Conservation (phyloP, 2,888 invertebrate genomes). For the Ichneumon xanthorius region DNA sequence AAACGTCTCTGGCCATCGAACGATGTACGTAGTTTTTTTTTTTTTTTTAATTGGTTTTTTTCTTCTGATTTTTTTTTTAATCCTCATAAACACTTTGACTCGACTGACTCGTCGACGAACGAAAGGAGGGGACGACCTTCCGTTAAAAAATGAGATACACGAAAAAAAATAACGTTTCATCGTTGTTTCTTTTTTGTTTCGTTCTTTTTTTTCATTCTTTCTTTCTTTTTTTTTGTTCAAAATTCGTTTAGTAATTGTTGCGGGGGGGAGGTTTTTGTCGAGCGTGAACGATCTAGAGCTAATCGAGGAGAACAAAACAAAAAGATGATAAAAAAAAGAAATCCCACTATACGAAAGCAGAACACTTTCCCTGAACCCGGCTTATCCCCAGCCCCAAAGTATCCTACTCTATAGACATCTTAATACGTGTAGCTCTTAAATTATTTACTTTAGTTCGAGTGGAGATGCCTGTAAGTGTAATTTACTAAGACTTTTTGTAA, state of each 20-base stretch:
- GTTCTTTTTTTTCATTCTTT: slow-evolving; percentile 33
- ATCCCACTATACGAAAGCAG: slow-evolving; percentile 71
- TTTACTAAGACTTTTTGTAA: slow-evolving; percentile 85
- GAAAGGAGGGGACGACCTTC: slow-evolving; percentile 5
- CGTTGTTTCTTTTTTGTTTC: slow-evolving; percentile 39
- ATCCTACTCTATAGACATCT: slow-evolving; percentile 84
- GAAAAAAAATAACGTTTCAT: slow-evolving; percentile 29
- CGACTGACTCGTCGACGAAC: slow-evolving; percentile 48
- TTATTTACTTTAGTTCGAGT: slow-evolving; percentile 84
- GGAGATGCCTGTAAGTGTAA: slow-evolving; percentile 85
- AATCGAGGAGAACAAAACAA: slow-evolving; percentile 52
- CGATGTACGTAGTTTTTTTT: slow-evolving; percentile 60
- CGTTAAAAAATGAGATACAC: slow-evolving; percentile 7
- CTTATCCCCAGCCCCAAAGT: slow-evolving; percentile 82
- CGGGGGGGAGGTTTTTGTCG: slow-evolving; percentile 47
- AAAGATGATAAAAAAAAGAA: slow-evolving; percentile 46
- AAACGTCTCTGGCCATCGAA: slow-evolving; percentile 66
- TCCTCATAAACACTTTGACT: slow-evolving; percentile 30
- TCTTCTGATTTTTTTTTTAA: slow-evolving; percentile 46
- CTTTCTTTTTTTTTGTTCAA: slow-evolving; percentile 46
- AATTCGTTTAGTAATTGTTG: slow-evolving; percentile 51
- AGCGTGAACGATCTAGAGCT: slow-evolving; percentile 37
- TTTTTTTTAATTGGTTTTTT: slow-evolving; percentile 28
- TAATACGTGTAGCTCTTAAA: slow-evolving; percentile 84
- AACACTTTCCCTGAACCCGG: slow-evolving; percentile 74